Base-by-base conservation (phyloP, 2,113 vertebrate genomes). In the Origma solitaria region DNA sequence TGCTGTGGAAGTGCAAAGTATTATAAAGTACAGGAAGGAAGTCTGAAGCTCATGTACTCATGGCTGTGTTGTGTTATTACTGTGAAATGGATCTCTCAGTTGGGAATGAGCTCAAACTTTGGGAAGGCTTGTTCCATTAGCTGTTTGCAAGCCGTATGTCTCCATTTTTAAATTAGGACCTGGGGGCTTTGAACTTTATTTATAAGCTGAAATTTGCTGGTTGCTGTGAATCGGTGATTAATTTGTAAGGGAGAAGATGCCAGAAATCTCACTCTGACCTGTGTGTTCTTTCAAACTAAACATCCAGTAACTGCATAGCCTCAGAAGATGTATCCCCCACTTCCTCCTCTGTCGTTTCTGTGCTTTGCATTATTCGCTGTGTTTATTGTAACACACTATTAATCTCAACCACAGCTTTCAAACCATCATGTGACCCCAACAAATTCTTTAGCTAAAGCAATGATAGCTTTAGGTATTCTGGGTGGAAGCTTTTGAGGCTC, bases 361-460 rank as follows among this genome's bases (percentile, higher is more conserved):
- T 60, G 45, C 85, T 92, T 96, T 92, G 85, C 85, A 79, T 93
- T 96, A 90, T 93, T 93, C 95, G 20, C 68, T 78, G 57, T 93
- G 94, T 96, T 94, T 96, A 94, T 94, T 94, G 94, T 96, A 95
- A 57, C 94, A 95, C 95, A 7, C 69, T 84, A 76, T 95, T 96
- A 88, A 96, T 96, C 94, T 93, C 92, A 86, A 53, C 80, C 77
- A 42, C 79, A 78, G 90, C 72, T 94, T 97, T 94, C 90, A 97
- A 90, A 84, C 79, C 82, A 54, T 61, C 19, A 18, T 49, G 44
- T 90, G 88, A 90, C 86, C 77, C 45, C 73, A 88, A 53, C 62
- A 83, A 88, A 93, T 88, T 90, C 51, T 80, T 88, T 56, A 85
- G 4, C 70, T 68, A 49, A 68, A 79, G 49, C 50, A 50, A 13